These are phyloP conservation scores for Cherax destructor DNA, from an alignment of 1,140 invertebrate species.

Conservation along the genomic window DNA sequence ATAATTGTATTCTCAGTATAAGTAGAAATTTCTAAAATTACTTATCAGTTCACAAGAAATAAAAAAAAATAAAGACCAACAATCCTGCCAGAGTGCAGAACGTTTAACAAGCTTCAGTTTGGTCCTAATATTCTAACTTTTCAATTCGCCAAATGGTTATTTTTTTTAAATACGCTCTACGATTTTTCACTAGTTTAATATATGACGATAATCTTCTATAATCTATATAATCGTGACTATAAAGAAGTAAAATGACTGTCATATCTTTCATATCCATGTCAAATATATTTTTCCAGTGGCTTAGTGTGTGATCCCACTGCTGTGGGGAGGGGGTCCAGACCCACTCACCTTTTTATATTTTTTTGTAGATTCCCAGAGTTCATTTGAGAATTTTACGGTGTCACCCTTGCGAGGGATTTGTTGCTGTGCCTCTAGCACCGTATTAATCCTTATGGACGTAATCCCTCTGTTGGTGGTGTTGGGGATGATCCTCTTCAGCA, in stretches of 20 bases:
- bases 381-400: constrained; percentile 49
- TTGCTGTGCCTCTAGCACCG: constrained; percentile 1
- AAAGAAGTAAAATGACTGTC: neutral
- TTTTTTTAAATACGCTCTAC: too few species aligned
- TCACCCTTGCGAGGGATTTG: constrained; percentile 28
- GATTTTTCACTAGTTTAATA: too few species aligned
- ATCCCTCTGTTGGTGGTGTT: constrained; percentile 36
- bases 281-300: neutral
- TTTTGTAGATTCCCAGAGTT: constrained; percentile 44
- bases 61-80: too few species aligned
- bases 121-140: too few species aligned
- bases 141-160: too few species aligned
- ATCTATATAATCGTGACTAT: too few species aligned
- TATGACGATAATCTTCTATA: too few species aligned
- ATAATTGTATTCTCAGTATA: too few species aligned
- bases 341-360: neutral
- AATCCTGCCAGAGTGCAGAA: too few species aligned
- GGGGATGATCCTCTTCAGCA: constrained; percentile 43
- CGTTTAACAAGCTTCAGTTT: too few species aligned
- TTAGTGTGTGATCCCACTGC: neutral
- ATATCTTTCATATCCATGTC: neutral
- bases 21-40: too few species aligned
- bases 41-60: too few species aligned
- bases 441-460: constrained; percentile 7
- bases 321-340: neutral